Evolutionary conservation across 2,113 vertebrate genomes (phyloP), one percentile per base, ranked within the genome.

Genomic region (Turnix velox): DNA sequence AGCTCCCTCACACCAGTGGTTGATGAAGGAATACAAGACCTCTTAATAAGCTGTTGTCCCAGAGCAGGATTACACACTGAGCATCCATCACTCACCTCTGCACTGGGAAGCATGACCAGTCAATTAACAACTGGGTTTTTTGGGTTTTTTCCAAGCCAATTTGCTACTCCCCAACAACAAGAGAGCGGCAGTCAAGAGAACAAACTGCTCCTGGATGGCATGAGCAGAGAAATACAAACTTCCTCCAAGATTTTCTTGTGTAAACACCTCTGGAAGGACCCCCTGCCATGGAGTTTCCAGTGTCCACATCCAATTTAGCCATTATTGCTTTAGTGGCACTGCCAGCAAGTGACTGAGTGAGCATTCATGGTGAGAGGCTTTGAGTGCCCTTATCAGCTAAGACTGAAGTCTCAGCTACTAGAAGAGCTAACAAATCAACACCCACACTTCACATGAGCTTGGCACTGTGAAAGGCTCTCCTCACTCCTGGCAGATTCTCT

Each of bases 261-360:
- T 42, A 87, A 92, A 74, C 45, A 66, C 73, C 62, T 89, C 77
- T 94, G 78, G 74, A 94, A 92, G 75, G 81, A 87, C 81, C 67
- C 67, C 69, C 81, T 93, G 80, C 77, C 2, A 2, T 7, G 67
- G 58, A 72, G 33, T 48, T 63, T 89, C 65, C 74, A 72, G 69
- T 31, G n/a, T 24, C 88, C n/a, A 59, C 55, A 82, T 78, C 65
- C 66, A 79, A 31, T 83, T 88, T 61, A 76, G 54, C 84, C 77
- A 79, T 72, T 87, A 63, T 51, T 40, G 75, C 78, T 85, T 72
- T n/a, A 54, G 0, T 66, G 51, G 58, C 46, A 52, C 18, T 86
- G 76, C 68, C 79, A 92, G 15, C 13, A 43, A 62, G 63, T 16
- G 62, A 92, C 27, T 15, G 39, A 82, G 42, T 1, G 27, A 84